Base-by-base conservation (phyloP, 1,140 invertebrate genomes). In the Nomia melanderi region DNA sequence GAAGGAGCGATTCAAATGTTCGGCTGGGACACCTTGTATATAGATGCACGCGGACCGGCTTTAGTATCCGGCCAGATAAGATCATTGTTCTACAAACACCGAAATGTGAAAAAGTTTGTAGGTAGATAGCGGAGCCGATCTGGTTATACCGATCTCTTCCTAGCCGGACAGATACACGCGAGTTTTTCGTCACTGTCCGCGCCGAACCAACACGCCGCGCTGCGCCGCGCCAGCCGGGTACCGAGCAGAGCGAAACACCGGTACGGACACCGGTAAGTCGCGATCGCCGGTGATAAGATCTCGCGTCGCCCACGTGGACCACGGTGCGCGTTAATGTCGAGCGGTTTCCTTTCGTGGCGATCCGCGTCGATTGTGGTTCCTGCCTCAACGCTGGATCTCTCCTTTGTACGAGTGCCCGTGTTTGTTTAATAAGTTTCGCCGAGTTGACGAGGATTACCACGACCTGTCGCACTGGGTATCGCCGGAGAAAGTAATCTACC, bases 11-110 rank as follows among this genome's bases (percentile, higher is more conserved):
- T n/a, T n/a, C n/a, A n/a, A n/a, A n/a, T n/a, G n/a, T n/a, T n/a
- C n/a, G n/a, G n/a, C n/a, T n/a, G n/a, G n/a, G n/a, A n/a, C n/a
- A n/a, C n/a, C n/a, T n/a, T n/a, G n/a, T n/a, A n/a, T n/a, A n/a
- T n/a, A n/a, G n/a, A n/a, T 11, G 7, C n/a, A 12, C 50, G 8
- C 9, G 8, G n/a, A n/a, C n/a, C n/a, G n/a, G n/a, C n/a, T n/a
- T n/a, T n/a, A n/a, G n/a, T n/a, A n/a, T n/a, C 9, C 17, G 12
- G n/a, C 6, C 6, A 6, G 72, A 75, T 75, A 75, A 67, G 53
- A 75, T 69, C 73, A 67, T 59, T 75, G 73, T 67, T 75, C 73
- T 69, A 75, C 73, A 75, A 75, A 53, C 64, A 31, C 53, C 54
- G 73, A 69, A 69, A 75, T 75, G 73, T 39, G 64, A 75, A 69